Percentiles rank a stretch among this genome's conserved stretches.
Evolutionary conservation across 2,113 vertebrate genomes (phyloP).

Genomic region (Odocoileus virginianus): DNA sequence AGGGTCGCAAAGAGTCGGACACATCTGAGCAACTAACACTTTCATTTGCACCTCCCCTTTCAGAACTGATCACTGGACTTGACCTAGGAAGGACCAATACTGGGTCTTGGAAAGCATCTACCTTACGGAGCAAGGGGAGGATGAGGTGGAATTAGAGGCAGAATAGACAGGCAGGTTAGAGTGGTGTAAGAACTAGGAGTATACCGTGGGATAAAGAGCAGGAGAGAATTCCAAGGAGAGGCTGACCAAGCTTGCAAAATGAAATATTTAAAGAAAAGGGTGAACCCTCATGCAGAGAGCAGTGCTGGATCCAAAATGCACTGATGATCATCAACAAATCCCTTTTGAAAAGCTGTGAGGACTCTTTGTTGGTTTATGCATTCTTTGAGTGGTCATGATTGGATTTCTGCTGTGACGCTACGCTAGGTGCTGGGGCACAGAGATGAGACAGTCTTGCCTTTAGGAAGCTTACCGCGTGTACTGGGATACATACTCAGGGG

Average conservation of each 20-base stretch:
- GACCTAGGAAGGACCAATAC: neutral
- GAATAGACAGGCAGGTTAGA: neutral
- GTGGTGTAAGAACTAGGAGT: neutral
- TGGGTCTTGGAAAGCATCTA: neutral
- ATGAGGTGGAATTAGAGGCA: neutral
- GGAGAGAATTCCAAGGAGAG: neutral
- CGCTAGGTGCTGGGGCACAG: neutral
- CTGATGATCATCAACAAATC: neutral
- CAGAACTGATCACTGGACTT: neutral
- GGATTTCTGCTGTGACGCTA: neutral
- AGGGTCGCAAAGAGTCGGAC: neutral
- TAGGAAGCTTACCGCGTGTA: neutral
- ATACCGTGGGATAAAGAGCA: neutral
- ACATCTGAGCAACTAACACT: neutral
- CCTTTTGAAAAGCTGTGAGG: neutral
- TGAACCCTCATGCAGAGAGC: neutral
- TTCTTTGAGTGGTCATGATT: neutral
- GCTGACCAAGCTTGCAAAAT: neutral
- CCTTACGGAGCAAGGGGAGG: neutral
- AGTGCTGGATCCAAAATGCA: neutral
- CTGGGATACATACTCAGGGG: neutral
- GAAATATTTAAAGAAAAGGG: neutral
- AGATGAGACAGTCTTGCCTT: neutral
- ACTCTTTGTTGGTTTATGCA: neutral
- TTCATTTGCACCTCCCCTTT: neutral